Base-by-base conservation (phyloP, 2,888 invertebrate genomes). In the Cenopis cana region DNA sequence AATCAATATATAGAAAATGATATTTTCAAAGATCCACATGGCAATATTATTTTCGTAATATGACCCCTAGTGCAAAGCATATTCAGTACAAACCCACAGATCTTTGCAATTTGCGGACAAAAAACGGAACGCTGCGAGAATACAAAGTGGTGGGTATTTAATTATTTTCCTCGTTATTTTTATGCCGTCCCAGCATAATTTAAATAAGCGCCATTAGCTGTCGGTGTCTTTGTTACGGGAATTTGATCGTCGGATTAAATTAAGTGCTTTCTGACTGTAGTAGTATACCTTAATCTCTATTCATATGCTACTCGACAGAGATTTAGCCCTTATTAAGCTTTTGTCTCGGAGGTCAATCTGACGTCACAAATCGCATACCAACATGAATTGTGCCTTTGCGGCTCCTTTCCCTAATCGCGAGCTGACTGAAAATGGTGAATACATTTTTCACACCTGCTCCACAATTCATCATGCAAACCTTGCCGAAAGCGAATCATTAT, bases 71-170 rank as follows among this genome's bases (percentile, higher is more conserved):
- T 69, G 65, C 74, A 75, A 67, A 76, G 74, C 80, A 81, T 81
- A 82, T 79, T 82, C 75, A 68, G 81, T 78, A 82, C 80, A 82
- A 84, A 79, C 82, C 77, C 74, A 71, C 76, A 79, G 83, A 83
- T 85, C 83, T 82, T 84, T 76, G 81, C 84, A 86, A 86, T 88
- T 87, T 85, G 85, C 77, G 84, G 84, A 83, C 85, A 85, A 87
- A 82, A 86, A 83, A 81, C 78, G 80, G 74, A 80, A 80, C 83
- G 83, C 80, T 81, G 74, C 79, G 68, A 56, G 87, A 86, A 87
- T 87, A 84, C 85, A 85, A 87, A 88, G 79, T 83, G 82, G 85
- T 75, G 76, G 73, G 79, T 81, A 85, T 86, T 84, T 86, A 84
- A 86, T 87, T 85, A 83, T 86, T 85, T 82, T 78, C 75, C 77